A percentile compares a stretch with the other conserved stretches of the same genome.
Evolutionary conservation across 2,888 invertebrate genomes (phyloP).

Genomic region (Hetaerina titia): DNA sequence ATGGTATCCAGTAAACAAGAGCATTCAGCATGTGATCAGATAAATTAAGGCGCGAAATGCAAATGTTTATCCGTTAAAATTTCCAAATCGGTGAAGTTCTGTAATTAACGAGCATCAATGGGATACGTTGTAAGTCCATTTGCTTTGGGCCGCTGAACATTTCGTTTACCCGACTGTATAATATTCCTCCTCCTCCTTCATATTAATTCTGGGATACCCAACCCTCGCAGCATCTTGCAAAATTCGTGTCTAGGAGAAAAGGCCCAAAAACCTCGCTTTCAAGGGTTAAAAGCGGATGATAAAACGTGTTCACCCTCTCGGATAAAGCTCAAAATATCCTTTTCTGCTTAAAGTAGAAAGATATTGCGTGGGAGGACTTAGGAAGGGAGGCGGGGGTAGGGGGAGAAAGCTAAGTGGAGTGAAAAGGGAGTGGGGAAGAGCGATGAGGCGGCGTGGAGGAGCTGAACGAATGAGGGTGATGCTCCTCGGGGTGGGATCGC

Average conservation of each 20-base stretch:
- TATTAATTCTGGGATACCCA: neutral
- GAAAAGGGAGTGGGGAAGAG: neutral
- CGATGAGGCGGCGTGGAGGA: too few relatives aligned
- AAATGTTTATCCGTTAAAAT: neutral
- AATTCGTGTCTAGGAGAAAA: neutral
- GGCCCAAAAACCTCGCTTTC: neutral
- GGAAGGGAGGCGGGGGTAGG: neutral
- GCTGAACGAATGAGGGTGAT: neutral
- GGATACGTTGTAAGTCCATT: neutral
- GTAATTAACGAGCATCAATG: conserved; percentile 19
- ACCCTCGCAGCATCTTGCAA: neutral
- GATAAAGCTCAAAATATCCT: neutral
- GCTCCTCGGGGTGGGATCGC: too few relatives aligned
- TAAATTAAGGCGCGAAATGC: neutral
- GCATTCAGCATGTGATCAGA: neutral
- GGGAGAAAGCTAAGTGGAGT: neutral
- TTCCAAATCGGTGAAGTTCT: neutral
- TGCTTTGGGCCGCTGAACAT: neutral
- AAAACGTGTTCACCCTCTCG: neutral
- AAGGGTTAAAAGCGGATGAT: neutral
- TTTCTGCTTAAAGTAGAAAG: neutral
- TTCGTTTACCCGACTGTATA: conserved; percentile 19
- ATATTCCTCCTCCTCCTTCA: neutral
- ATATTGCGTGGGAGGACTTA: neutral
- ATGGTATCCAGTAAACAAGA: neutral